Percentiles rank a stretch among this genome's conserved stretches.
phyloP scores from a whole-genome alignment of 1,140 invertebrate species.

The Metopolophium dirhodum region DNA sequence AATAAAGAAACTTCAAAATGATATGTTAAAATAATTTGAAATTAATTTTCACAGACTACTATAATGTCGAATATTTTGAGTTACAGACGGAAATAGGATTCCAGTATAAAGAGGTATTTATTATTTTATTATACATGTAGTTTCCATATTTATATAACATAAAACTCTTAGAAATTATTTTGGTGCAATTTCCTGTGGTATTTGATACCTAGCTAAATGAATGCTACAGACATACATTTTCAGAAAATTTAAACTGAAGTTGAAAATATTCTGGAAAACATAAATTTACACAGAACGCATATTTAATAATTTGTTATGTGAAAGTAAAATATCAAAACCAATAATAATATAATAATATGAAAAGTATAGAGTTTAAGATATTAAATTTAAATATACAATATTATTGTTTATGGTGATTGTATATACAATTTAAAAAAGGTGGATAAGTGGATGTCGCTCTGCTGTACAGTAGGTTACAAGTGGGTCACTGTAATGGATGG shows the following conservation, averaged over 20 bases:
- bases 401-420: background rate
- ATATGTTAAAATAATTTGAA: background rate
- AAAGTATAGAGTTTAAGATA: background rate
- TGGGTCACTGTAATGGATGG: too few species aligned
- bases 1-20: too few species aligned
- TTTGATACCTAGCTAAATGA: background rate
- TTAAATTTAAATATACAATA: background rate
- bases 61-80: background rate
- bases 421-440: too few species aligned
- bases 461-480: too few species aligned
- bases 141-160: background rate
- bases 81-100: background rate
- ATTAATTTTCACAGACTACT: background rate
- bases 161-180: too few species aligned
- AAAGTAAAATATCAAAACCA: background rate
- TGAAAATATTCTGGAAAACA: background rate
- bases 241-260: background rate
- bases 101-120: background rate
- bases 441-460: too few species aligned
- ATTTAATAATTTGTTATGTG: background rate
- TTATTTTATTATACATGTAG: background rate
- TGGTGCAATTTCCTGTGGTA: too few species aligned
- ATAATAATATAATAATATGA: background rate
- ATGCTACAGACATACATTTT: background rate
- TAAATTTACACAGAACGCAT: background rate